Evolutionary conservation across 1,140 invertebrate genomes (phyloP), one percentile per base, ranked within the genome.

Genomic region (Theocolax elegans): DNA sequence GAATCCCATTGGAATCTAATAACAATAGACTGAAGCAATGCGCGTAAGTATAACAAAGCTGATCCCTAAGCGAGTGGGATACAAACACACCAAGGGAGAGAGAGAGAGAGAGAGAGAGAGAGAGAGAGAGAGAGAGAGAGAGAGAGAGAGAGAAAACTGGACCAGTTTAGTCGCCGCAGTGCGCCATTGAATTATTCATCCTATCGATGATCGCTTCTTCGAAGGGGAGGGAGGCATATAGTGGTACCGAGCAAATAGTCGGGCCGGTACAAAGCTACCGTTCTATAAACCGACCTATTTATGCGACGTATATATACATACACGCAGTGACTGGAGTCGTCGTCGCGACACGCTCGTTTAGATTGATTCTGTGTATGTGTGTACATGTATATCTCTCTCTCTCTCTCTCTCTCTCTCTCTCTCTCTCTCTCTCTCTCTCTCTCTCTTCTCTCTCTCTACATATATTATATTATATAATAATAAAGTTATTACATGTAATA

Each of bases 131-230:
- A n/a, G n/a, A 4, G n/a, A n/a, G n/a, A n/a, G n/a, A n/a, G n/a
- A n/a, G n/a, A n/a, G n/a, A n/a, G n/a, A n/a, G n/a, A n/a, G n/a
- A n/a, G n/a, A n/a, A n/a, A n/a, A n/a, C n/a, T n/a, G n/a, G n/a
- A n/a, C n/a, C n/a, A n/a, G n/a, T n/a, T n/a, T n/a, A n/a, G n/a
- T n/a, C 40, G 17, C n/a, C 42, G 23, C 42, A 27, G 23, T 48
- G 42, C 49, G 10, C 51, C 65, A 67, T 67, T 67, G 53, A 67
- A 67, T 67, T 58, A 67, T 67, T 67, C 53, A 67, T 58, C 42
- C n/a, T 42, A 54, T 66, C 49, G 38, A 15, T 27, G 19, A 56
- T 42, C 38, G 51, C 40, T 66, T 66, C 23, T 21, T 53, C 29
- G 29, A 19, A 13, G 25, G 38, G 12, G 38, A 29, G 51, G 8